Base-by-base conservation (phyloP, 2,113 vertebrate genomes). In the Balaenoptera acutorostrata region DNA sequence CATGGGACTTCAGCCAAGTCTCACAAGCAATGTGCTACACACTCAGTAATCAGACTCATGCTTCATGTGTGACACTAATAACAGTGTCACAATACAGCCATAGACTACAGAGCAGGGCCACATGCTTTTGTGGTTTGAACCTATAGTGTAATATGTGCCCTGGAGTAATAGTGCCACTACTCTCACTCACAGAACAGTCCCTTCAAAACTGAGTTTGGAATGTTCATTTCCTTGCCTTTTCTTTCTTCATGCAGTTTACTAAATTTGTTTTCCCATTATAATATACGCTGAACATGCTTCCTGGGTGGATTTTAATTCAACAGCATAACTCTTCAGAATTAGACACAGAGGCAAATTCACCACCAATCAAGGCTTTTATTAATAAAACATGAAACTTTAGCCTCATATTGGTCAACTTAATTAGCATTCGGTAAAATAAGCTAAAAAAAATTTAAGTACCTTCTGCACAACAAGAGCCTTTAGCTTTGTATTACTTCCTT, bases 271-370 rank as follows among this genome's bases (percentile, higher is more conserved):
- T 68, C 55, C 49, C 23, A 57, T 85, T 83, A 78, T 57, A 95
- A 93, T 6, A 27, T 21, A 84, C 21, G 8, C 27, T 63, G 72
- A 88, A 78, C 17, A 83, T 55, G 27, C 17, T 91, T 91, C 57
- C 80, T 92, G 25, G 4, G 41, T 89, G 4, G 27, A 86, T 81
- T 91, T 66, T 93, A 93, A 92, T 6, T 66, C 36, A 95, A 68
- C 57, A 80, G 29, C 2, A 20, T 81, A 96, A 88, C 3, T 59
- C 44, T 85, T 84, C 77, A 94, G 68, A 93, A 93, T 74, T 82
- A 23, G 78, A 91, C 39, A 95, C 8, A 88, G 61, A 95, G 85
- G 31, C 31, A 93, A 95, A 95, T 61, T 75, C 46, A 81, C 33
- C 82, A 77, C 41, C 72, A 71, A 14, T 78, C 69, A 41, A 71